Percentiles rank a stretch among this genome's conserved stretches.
Evolutionary conservation across 1,140 invertebrate genomes (phyloP).

Genomic region (Hydropsyche tenuis): DNA sequence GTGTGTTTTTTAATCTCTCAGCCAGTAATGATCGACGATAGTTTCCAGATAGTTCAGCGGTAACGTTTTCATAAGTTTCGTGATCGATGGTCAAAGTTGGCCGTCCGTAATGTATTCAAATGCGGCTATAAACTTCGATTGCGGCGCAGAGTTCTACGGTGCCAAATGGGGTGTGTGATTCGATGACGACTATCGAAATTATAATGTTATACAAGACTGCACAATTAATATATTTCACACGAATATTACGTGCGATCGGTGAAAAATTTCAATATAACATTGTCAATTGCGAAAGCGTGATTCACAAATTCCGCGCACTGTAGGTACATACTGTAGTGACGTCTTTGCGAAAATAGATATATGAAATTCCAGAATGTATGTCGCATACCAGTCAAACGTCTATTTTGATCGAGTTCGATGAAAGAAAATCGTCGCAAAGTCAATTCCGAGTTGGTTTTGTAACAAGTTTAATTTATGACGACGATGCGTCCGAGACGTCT

Average conservation of each 20-base stretch:
- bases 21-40: constrained; percentile 4
- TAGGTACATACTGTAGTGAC: no score
- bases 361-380: no score
- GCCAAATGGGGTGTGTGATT: no score
- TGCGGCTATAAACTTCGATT: background rate
- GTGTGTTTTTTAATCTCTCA: background rate
- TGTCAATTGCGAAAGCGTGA: no score
- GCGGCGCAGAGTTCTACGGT: no score
- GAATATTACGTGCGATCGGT: no score
- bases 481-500: background rate
- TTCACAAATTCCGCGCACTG: no score
- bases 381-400: background rate
- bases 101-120: constrained; percentile 16
- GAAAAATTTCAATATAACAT: no score
- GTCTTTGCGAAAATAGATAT: no score
- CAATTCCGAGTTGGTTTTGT: background rate
- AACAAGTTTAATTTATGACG: constrained; percentile 21
- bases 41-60: constrained; percentile 1
- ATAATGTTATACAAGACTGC: no score
- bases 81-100: constrained; percentile 23
- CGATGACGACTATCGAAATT: no score
- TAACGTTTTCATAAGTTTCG: constrained; percentile 1
- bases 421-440: background rate
- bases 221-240: no score
- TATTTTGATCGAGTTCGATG: constrained; percentile 3